A percentile compares a stretch with the other conserved stretches of the same genome.
Conservation (phyloP, 2,113 vertebrate genomes). For the Mugil cephalus region DNA sequence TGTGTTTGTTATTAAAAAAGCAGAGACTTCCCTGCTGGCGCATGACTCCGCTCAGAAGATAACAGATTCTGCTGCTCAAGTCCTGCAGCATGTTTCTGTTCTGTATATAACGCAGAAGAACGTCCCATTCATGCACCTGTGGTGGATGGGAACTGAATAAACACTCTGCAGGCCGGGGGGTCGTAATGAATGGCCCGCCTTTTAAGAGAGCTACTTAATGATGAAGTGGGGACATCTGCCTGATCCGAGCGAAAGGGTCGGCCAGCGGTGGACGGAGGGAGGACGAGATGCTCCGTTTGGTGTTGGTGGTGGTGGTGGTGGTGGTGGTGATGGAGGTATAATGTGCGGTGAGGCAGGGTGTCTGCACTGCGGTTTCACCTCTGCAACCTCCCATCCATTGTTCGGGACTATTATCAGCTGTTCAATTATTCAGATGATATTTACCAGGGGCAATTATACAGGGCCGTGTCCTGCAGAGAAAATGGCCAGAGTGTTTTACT, state of each 20-base stretch:
- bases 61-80: constrained; percentile 10
- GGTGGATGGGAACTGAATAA: constrained; percentile 74
- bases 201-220: constrained; percentile 75
- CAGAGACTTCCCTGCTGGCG: constrained; percentile 5
- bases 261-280: constrained; percentile 15
- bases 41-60: constrained; percentile 23
- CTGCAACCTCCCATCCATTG: constrained; percentile 83
- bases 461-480: constrained; percentile 81
- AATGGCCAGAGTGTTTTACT: constrained; percentile 81
- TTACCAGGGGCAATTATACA: constrained; percentile 84
- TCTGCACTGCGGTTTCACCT: constrained; percentile 84
- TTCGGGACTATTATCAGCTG: constrained; percentile 81
- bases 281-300: constrained; percentile 54
- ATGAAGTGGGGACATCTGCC: constrained; percentile 76
- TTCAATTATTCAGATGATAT: constrained; percentile 87
- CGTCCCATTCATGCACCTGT: constrained; percentile 61
- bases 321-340: constrained; percentile 68
- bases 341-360: constrained; percentile 79
- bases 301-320: constrained; percentile 66
- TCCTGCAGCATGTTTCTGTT: constrained; percentile 35
- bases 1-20: too few species aligned
- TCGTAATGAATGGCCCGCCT: constrained; percentile 76
- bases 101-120: constrained; percentile 37
- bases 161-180: constrained; percentile 56
- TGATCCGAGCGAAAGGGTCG: constrained; percentile 33